Evolutionary conservation across 2,888 invertebrate genomes (phyloP).

Genomic region (Miltochrista miniata): DNA sequence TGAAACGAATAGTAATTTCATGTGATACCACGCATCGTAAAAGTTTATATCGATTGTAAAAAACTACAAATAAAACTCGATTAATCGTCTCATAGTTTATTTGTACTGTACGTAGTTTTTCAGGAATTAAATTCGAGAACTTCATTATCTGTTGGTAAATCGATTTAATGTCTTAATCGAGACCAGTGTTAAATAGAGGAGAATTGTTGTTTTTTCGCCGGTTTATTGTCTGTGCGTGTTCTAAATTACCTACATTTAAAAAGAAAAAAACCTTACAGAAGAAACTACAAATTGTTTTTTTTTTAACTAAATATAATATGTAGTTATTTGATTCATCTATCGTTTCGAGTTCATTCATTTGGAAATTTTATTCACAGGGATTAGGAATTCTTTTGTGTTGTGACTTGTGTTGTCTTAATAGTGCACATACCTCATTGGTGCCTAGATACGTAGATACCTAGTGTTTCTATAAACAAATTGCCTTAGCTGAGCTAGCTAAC

Average conservation of each 20-base stretch:
- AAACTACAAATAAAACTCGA: slow-evolving; percentile 36
- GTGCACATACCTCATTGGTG: no score
- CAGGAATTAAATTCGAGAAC: slow-evolving; percentile 45
- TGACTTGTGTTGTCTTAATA: no score
- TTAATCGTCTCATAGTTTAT: slow-evolving; percentile 45
- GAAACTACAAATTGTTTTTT: background rate
- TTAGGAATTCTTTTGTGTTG: no score
- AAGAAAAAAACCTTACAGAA: background rate
- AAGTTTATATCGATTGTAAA: slow-evolving; percentile 39
- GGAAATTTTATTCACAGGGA: no score
- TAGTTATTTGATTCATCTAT: no score
- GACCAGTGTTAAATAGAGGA: slow-evolving; percentile 17
- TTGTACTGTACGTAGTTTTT: slow-evolving; percentile 49
- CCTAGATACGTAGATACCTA: no score
- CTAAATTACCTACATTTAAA: slow-evolving; percentile 12
- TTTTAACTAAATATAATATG: no score
- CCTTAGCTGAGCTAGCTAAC: no score
- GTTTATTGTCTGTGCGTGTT: slow-evolving; percentile 29
- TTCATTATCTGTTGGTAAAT: slow-evolving; percentile 52
- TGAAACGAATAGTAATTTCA: slow-evolving; percentile 15
- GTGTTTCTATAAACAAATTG: no score
- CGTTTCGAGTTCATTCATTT: no score
- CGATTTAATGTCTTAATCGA: slow-evolving; percentile 62
- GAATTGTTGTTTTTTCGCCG: slow-evolving; percentile 37
- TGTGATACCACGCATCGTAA: slow-evolving; percentile 23